Evolutionary conservation across 1,140 invertebrate genomes (phyloP), one percentile per base, ranked within the genome.

Genomic region (Steinernema feltiae): DNA sequence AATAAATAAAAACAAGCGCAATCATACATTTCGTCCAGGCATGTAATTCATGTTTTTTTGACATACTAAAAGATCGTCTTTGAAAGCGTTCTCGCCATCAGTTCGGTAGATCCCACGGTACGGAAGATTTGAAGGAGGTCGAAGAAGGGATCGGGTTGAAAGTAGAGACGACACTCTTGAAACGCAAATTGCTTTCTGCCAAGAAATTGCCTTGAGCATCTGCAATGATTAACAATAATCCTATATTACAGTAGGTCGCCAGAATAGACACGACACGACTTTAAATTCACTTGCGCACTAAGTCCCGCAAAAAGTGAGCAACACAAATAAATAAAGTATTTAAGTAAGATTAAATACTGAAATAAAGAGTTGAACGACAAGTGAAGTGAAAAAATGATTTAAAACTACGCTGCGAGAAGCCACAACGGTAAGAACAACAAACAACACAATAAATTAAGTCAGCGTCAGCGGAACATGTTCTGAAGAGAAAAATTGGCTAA

Each of bases 391-490:
- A n/a, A n/a, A n/a, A n/a, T n/a, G 35, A 41, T 41, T 41, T 18
- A 18, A 7, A 7, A 7, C 7, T 41, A 41, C 18, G 7, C 35
- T 41, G 18, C 7, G 35, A 41, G 35, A 41, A 12, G 7, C 24
- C 12, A 63, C 24, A 63, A 63, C 53, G 53, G 12, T 15, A 27
- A 12, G 3, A 63, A 63, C 53, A 63, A 63, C 15, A n/a, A 63
- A 12, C 53, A 12, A 63, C 53, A 24, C 1, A 1, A 7, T 17
- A 74, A 71, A 32, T 35, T 72, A 78, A 3, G 73, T 70, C n/a
- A 78, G 24, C 3, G 72, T 48, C 17, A 78, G 30, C 21, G 77
- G 77, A 1, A 78, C 24, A 12, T 48, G 17, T 18, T 72, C 30
- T 0, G 29, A 31, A 18, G 24, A 30, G 73, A 78, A 69, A 3